Evolutionary conservation across 2,888 invertebrate genomes (phyloP).

Genomic region (Notodonta ziczac): DNA sequence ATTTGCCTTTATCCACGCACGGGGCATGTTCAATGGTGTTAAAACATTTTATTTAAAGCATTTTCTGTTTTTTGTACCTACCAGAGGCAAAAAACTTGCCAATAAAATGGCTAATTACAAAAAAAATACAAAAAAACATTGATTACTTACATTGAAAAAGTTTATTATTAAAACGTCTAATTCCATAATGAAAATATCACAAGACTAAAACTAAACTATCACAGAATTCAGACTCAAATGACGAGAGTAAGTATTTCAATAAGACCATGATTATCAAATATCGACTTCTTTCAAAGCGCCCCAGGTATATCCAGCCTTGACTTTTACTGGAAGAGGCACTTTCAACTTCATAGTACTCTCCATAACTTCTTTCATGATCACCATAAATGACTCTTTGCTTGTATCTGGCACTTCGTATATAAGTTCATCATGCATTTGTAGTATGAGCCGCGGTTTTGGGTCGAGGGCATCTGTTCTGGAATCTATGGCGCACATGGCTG

Average conservation of each 20-base stretch:
- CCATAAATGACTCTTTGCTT: conserved; percentile 83
- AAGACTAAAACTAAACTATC: conserved; percentile 40
- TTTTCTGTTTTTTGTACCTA: no score
- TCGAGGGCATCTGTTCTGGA: conserved; percentile 59
- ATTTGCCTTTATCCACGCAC: no score
- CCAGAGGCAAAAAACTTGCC: no score
- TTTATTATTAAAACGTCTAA: conserved; percentile 21
- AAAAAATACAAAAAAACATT: no score
- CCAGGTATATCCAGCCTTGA: conserved; percentile 93
- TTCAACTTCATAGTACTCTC: conserved; percentile 89
- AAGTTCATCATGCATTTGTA: conserved; percentile 98
- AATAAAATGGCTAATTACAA: no score
- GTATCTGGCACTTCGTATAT: conserved; percentile 92
- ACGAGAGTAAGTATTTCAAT: conserved; percentile 4
- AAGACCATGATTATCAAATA: conserved; percentile 32
- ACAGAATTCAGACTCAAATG: conserved; percentile 37
- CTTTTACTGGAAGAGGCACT: conserved; percentile 94
- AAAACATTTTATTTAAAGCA: no score
- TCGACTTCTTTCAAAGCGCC: conserved; percentile 78
- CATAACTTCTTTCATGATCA: conserved; percentile 90
- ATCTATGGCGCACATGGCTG: conserved; percentile 93
- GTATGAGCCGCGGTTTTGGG: conserved; percentile 87
- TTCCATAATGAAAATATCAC: conserved; percentile 28
- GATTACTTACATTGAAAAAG: background rate
- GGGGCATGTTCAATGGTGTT: no score